Base-by-base conservation (phyloP, 1,140 invertebrate genomes). In the Notospermus geniculatus region DNA sequence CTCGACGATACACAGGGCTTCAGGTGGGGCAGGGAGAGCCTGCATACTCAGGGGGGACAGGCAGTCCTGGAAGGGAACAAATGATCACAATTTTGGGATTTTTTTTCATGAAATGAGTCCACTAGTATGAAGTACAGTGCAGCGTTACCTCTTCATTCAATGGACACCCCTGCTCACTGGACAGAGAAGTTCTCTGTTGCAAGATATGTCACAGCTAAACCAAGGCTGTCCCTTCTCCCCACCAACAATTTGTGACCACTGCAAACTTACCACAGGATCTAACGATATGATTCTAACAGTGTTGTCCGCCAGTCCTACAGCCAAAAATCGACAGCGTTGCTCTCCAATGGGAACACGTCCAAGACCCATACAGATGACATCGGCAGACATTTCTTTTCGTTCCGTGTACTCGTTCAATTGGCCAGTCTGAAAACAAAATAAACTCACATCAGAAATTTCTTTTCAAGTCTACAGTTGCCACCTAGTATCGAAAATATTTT, bases 361-460 rank as follows among this genome's bases (percentile, higher is more conserved):
- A 29, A 99, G 76, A 0, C 94, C 95, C 97, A 99, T 99, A 71
- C 97, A 99, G 65, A 98, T 90, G 1, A 99, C 95, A 78, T 99
- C 95, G 1, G 91, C 89, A 5, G 92, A 90, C 89, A 99, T 92
- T 74, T 97, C 94, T 71, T 97, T 95, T 15, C 93, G 86, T 75
- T 99, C 95, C 5, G 93, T 97, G 72, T 97, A 98, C 77, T 99
- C 97, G 80, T 99, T 98, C 29, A 99, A 82, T 82, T 98, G 94
- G 0, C 96, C 96, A 69, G 92, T 93, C 92, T 97, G 73, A 19
- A 36, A 36, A 36, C 15, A 36, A 4, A 36, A 36, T 36, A 7
- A n/a, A n/a, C n/a, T n/a, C n/a, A n/a, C n/a, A n/a, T n/a, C n/a
- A n/a, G n/a, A n/a, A n/a, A n/a, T n/a, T n/a, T n/a, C n/a, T n/a